A percentile compares a stretch with the other conserved stretches of the same genome.
phyloP scores from a whole-genome alignment of 2,888 invertebrate genomes.

The Rutpela maculata region DNA sequence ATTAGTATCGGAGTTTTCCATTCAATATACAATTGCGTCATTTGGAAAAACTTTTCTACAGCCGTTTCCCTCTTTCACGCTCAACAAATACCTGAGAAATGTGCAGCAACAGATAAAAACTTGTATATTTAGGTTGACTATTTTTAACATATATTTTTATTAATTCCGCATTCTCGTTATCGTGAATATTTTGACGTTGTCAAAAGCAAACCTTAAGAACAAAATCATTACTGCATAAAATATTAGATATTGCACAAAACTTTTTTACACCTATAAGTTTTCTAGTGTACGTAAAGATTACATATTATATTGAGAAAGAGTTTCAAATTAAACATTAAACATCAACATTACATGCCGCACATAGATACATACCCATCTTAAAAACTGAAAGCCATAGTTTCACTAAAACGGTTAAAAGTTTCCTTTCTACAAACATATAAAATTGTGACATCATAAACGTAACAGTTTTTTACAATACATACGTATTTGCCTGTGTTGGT shows the following conservation, averaged over 20 bases:
- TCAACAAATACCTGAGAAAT: no score
- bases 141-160: not conserved
- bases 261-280: not conserved
- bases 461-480: no score
- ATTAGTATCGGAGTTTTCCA: not conserved
- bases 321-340: conserved; percentile 15
- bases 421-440: conserved; percentile 32
- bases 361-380: conserved; percentile 31
- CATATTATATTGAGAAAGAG: conserved; percentile 12
- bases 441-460: no score
- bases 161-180: not conserved
- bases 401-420: conserved; percentile 18
- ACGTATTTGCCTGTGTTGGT: no score
- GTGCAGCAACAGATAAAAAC: no score
- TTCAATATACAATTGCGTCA: not conserved
- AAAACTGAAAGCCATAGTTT: conserved; percentile 8
- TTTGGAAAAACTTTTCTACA: no score
- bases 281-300: not conserved
- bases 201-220: not conserved
- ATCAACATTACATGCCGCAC: conserved; percentile 37
- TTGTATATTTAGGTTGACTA: not conserved
- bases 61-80: no score
- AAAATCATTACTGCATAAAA: not conserved
- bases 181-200: not conserved
- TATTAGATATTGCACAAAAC: conserved; percentile 2